Conservation (phyloP, 2,113 vertebrate species). For the Sylvietta virens region DNA sequence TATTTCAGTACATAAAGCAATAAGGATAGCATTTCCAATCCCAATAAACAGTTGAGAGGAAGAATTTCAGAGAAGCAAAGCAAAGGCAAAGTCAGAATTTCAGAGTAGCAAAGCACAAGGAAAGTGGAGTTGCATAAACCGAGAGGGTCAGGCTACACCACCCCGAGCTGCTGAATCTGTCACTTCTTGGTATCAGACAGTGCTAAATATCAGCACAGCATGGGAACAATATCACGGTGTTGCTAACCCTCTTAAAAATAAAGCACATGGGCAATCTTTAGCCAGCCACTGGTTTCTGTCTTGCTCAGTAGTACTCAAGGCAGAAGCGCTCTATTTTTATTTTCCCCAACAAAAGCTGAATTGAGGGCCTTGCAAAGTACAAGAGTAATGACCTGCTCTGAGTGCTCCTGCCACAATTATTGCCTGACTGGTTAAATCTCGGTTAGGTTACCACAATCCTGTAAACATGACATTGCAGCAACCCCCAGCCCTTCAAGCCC, state of each 20-base stretch:
- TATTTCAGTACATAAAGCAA: not conserved
- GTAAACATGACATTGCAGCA: not conserved
- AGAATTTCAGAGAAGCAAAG: not conserved
- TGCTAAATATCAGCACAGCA: not conserved
- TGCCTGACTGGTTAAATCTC: not conserved
- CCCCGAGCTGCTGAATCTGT: not conserved
- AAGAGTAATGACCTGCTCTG: not conserved
- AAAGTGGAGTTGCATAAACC: not conserved
- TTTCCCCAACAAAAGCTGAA: not conserved
- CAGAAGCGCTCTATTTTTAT: not conserved
- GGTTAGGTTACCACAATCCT: not conserved
- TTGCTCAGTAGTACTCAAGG: not conserved
- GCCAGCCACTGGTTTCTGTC: not conserved
- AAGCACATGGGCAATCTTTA: not conserved
- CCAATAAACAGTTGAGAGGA: not conserved
- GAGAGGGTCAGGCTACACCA: not conserved
- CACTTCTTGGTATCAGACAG: not conserved
- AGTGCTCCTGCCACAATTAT: not conserved
- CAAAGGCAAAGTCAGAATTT: not conserved
- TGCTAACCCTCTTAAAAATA: not conserved
- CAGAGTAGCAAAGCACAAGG: not conserved
- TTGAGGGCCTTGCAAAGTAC: not conserved
- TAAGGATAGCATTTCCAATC: not conserved
- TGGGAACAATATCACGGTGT: not conserved
- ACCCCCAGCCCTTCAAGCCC: not conserved